Base-by-base conservation (phyloP, 1,140 invertebrate genomes). In the Polypedilum vanderplanki region DNA sequence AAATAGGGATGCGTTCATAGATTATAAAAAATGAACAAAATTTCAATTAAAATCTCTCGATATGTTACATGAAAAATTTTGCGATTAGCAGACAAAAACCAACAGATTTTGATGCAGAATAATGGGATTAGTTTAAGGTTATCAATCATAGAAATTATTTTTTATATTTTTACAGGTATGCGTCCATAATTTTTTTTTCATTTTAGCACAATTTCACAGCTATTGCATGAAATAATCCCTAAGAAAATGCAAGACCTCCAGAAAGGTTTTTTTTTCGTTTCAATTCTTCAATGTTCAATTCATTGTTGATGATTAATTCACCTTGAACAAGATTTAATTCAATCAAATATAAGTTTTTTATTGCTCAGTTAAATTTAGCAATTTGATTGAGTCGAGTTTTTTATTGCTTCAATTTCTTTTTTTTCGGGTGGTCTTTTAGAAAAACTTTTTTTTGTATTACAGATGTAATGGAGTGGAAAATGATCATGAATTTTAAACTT, bases 41-140 rank as follows among this genome's bases (percentile, higher is more conserved):
- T 22, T 70, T 70, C 65, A 70, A 70, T 70, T 57, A 57, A 57
- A 57, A 57, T 57, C 46, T 57, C 46, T n/a, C n/a, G n/a, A 57
- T 12, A 57, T 57, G 46, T 57, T 15, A 57, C 46, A 57, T 57
- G 10, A 7, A 18, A 70, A 18, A 70, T 70, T 18, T 70, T 70
- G 17, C 17, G 20, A 70, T 70, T 70, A 20, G 17, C 17, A 22
- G 20, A 9, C 18, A 70, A 18, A 70, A 70, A 70, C 15, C n/a
- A 57, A n/a, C 12, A 57, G 12, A 57, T 57, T n/a, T 57, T 9
- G 12, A 57, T 57, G 10, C 46, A 57, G 65, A n/a, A 70, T 70
- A 70, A 70, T 70, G 17, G 65, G 65, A 70, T 70, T 17, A 70
- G 17, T 70, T 18, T 22, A 70, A 70, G 65, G 65, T 70, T 70